A percentile compares a stretch with the other conserved stretches of the same genome.
These are phyloP conservation scores for Clistopyga incitator DNA, from an alignment of 2,888 invertebrate genomes.

Conservation along the genomic window DNA sequence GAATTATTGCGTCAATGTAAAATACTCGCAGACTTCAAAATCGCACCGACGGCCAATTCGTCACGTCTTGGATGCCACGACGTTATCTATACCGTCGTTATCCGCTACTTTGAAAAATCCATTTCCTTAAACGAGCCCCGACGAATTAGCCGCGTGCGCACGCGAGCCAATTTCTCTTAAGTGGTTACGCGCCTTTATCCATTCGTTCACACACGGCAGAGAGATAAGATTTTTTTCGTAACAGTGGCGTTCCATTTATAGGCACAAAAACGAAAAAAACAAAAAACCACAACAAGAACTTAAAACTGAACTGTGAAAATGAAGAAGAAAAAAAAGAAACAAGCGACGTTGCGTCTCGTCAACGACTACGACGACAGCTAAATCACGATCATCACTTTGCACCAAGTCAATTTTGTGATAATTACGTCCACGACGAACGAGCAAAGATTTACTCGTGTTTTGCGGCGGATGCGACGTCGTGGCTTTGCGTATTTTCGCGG, in stretches of 20 bases:
- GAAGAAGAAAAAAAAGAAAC: background rate
- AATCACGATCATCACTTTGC: conserved; percentile 37
- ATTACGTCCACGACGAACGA: conserved; percentile 47
- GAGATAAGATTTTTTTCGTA: conserved; percentile 40
- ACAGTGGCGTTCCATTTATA: background rate
- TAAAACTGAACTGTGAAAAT: background rate
- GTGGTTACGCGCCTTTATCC: background rate
- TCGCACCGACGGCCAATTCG: conserved; percentile 29
- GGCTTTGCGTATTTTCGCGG: conserved; percentile 39
- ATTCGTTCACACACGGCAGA: conserved; percentile 21
- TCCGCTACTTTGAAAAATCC: conserved; percentile 17
- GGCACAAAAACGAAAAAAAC: conserved; percentile 21
- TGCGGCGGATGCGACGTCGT: conserved; percentile 12
- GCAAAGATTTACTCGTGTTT: conserved; percentile 17
- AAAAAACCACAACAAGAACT: background rate
- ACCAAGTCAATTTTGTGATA: conserved; percentile 52
- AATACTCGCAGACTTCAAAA: conserved; percentile 21
- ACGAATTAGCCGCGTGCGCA: conserved; percentile 31
- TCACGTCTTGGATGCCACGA: conserved; percentile 6
- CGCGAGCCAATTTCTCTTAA: conserved; percentile 11
- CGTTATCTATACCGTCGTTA: background rate
- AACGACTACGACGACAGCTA: conserved; percentile 5
- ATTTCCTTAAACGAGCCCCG: conserved; percentile 11
- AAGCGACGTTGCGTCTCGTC: conserved; percentile 13
- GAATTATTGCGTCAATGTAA: conserved; percentile 32